A percentile compares a stretch with the other conserved stretches of the same genome.
Evolutionary conservation across 2,113 vertebrate genomes (phyloP).

Genomic region (Myotis davidii): DNA sequence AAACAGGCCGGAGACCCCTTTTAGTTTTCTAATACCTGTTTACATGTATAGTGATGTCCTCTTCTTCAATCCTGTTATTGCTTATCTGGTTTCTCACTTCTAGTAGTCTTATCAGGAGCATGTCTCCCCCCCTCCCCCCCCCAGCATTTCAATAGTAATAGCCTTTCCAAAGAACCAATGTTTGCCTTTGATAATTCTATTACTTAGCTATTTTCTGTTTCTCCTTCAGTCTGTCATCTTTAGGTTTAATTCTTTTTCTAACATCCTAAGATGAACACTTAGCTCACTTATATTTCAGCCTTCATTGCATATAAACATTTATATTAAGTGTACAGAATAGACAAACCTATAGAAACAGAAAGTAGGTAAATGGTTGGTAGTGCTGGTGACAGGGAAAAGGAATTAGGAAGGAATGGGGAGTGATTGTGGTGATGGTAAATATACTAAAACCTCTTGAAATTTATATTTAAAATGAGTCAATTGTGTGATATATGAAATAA

Average conservation of each 20-base stretch:
- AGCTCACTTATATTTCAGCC: background rate
- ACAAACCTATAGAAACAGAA: background rate
- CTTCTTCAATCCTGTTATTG: background rate
- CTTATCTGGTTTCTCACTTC: background rate
- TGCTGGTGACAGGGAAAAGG: no score
- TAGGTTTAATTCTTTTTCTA: background rate
- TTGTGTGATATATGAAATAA: background rate
- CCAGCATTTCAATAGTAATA: background rate
- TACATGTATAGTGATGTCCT: background rate
- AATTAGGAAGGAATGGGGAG: background rate
- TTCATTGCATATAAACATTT: background rate
- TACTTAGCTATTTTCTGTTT: background rate
- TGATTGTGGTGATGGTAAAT: background rate
- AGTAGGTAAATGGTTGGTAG: background rate
- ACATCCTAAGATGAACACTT: background rate
- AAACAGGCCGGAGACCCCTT: background rate
- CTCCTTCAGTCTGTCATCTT: background rate
- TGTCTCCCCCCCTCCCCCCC: no score
- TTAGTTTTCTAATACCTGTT: background rate
- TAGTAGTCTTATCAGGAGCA: background rate
- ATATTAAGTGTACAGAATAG: background rate
- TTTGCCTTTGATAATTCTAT: conserved; percentile 13
- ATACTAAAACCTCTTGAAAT: background rate
- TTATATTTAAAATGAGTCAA: background rate
- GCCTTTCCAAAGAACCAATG: background rate